Base-by-base conservation (phyloP, 2,888 invertebrate species). In the Caenorhabditis sinica region DNA sequence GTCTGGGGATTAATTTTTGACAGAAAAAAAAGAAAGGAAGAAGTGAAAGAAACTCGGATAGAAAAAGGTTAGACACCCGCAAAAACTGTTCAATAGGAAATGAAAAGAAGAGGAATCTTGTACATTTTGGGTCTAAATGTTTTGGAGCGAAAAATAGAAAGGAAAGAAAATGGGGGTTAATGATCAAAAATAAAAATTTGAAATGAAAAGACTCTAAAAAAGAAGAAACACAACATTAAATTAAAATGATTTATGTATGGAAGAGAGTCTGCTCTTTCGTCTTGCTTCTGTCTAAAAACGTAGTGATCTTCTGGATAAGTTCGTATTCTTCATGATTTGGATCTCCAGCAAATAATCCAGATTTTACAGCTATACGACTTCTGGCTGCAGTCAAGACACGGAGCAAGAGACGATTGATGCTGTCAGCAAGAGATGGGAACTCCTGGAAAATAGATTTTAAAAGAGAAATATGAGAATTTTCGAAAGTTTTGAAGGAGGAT, bases 341-440 rank as follows among this genome's bases (percentile, higher is more conserved):
- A 66, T 84, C 80, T 6, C 71, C 68, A 20, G 71, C 65, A 4
- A 80, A 43, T 0, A 84, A 0, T n/a, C 84, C 80, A n/a, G 58
- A 71, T 66, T 66, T 65, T 3, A 84, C 66, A 0, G 80, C 71
- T 11, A 84, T 15, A 2, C 84, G 80, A 51, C 66, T 80, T 33
- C 60, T 80, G 9, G 84, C 75, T 4, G 49, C 58, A 2, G 80
- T 76, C 6, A 53, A 13, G 6, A 84, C 84, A 9, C 84, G 80
- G 2, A 45, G 20, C 11, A 84, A 53, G n/a, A 84, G 74, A 15
- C 84, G 74, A 15, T 65, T 61, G 23, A 84, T 72, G 40, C 84
- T 80, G 58, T 84, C 84, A 4, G 72, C 65, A 1, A 84, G 66
- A 4, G 75, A 75, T 25, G 84, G 84, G 45, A 84, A 84, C 43